Conservation (phyloP, 2,113 vertebrate species). For the Salvelinus namaycush region DNA sequence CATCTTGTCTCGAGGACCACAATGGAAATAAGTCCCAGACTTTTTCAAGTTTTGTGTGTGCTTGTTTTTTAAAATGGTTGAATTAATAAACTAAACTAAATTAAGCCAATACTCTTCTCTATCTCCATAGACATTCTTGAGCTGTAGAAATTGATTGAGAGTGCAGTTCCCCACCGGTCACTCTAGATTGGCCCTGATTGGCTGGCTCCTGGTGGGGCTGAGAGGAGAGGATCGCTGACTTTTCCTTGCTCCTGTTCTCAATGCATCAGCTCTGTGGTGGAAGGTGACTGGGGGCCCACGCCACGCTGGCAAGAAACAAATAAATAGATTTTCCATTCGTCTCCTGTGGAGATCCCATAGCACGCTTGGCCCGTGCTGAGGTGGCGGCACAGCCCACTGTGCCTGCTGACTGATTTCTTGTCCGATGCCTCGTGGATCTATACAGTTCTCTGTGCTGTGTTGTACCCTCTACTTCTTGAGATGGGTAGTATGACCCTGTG, state of each 20-base stretch:
- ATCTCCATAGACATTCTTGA: conserved; percentile 16
- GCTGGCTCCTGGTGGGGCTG: neutral
- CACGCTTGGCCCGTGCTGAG: conserved; percentile 12
- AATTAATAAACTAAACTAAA: no score
- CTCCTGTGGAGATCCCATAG: neutral
- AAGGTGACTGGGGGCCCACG: conserved; percentile 11
- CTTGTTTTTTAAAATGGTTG: no score
- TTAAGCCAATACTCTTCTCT: no score
- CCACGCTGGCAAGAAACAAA: conserved; percentile 36
- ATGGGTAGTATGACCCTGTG: neutral
- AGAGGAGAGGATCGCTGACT: conserved; percentile 9
- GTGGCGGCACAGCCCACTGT: conserved; percentile 8
- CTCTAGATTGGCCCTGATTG: neutral
- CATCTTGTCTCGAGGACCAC: no score
- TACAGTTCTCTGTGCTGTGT: neutral
- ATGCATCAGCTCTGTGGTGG: neutral
- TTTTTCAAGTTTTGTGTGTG: no score
- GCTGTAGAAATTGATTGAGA: neutral
- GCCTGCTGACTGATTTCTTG: conserved; percentile 34
- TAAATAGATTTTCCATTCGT: conserved; percentile 44
- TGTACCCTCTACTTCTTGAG: neutral
- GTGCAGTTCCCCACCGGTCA: neutral
- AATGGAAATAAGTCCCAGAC: no score
- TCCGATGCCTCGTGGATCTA: conserved; percentile 9
- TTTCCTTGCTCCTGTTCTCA: neutral